Base-by-base conservation (phyloP, 2,113 vertebrate genomes). In the Saimiri boliviensis region DNA sequence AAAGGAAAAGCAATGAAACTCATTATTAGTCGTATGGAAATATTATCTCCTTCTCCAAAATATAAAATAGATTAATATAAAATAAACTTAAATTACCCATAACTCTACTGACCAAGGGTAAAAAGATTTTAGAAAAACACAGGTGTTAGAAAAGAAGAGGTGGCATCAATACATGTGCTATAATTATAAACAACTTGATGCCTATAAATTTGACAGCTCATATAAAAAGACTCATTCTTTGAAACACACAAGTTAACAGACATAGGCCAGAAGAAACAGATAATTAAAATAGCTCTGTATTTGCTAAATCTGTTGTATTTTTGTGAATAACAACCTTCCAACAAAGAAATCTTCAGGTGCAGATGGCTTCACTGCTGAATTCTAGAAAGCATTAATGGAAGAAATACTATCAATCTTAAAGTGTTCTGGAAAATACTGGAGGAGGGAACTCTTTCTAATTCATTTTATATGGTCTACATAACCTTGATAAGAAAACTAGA, bases 261-360 rank as follows among this genome's bases (percentile, higher is more conserved):
- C 9, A 56, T n/a, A 85, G 25, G 19, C 17, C 80, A 66, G 76
- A 84, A 79, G 49, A 90, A 83, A 83, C 37, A 60, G 16, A 40
- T 86, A 40, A 45, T 86, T 82, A 82, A 94, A 90, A 83, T 82
- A 93, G 56, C 25, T 73, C 5, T 79, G 9, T 42, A 71, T 71
- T 97, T 93, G 77, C 68, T 68, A 93, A 74, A 89, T 23, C 70
- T 76, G 86, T 32, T 60, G 4, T 77, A 56, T 79, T 89, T 85
- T 95, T 94, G 56, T 42, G 83, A 95, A 95, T 94, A 93, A 93
- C 56, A 66, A 54, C 63, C 13, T 96, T 77, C 40, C 60, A 73
- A 70, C 23, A 86, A 94, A 80, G 52, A 86, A 84, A 90, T 49
- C 30, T 92, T 91, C 23, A 90, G 27, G 35, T 93, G 9, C 81